Conservation (phyloP, 2,113 vertebrate species). For the Pelecanoides urinatrix region DNA sequence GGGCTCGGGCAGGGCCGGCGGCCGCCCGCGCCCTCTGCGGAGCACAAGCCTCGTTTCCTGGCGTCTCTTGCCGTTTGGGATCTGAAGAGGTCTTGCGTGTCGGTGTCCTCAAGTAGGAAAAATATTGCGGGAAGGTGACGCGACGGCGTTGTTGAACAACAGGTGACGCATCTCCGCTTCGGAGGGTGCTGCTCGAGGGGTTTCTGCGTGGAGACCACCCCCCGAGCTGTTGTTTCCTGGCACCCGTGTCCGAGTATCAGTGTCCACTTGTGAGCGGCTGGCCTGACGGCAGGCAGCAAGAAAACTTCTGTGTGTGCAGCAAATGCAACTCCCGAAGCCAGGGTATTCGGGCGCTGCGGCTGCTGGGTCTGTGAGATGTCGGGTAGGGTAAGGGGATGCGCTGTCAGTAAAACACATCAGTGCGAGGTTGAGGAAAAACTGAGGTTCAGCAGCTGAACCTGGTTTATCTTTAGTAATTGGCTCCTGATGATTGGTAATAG, state of each 20-base stretch:
- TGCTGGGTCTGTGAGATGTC: fast-evolving
- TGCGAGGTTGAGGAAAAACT: neutral
- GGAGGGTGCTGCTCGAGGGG: neutral
- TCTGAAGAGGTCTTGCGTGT: fast-evolving
- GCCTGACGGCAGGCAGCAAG: fast-evolving
- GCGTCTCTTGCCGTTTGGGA: neutral
- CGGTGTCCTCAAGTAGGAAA: fast-evolving
- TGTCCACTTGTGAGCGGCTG: fast-evolving
- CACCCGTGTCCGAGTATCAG: fast-evolving
- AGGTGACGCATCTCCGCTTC: neutral
- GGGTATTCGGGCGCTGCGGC: fast-evolving
- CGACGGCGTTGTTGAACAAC: neutral
- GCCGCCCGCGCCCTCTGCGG: neutral
- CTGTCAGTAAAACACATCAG: fast-evolving
- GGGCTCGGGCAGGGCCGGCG: neutral
- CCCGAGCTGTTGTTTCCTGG: fast-evolving
- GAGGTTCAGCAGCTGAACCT: neutral
- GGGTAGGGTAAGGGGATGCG: fast-evolving
- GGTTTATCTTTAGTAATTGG: neutral
- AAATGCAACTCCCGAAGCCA: fast-evolving
- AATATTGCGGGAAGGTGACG: fast-evolving
- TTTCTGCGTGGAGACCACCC: no score
- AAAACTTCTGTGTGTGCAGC: fast-evolving
- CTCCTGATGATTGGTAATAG: neutral
- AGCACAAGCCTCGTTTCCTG: neutral